A percentile compares a stretch with the other conserved stretches of the same genome.
These are phyloP conservation scores for Furcifer pardalis DNA, from an alignment of 2,797 vertebrate genomes.

Conservation along the genomic window DNA sequence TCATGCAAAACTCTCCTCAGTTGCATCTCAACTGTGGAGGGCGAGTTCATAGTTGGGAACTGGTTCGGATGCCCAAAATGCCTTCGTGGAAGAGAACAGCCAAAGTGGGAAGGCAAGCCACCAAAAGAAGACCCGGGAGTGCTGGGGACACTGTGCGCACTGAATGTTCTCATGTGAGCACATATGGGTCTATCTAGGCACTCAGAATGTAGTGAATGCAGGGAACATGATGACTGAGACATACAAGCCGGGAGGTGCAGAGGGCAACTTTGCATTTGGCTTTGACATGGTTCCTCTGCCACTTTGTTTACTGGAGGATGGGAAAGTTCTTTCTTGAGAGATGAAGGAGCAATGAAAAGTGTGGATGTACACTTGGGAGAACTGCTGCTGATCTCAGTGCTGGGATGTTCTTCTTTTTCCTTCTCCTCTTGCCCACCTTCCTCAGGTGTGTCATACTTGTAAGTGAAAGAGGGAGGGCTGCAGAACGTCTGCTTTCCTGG, in stretches of 20 bases:
- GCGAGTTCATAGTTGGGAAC: slow-evolving; percentile 63
- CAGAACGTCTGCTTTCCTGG: slow-evolving; percentile 81
- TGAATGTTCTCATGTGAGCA: slow-evolving; percentile 79
- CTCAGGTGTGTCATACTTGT: slow-evolving; percentile 78
- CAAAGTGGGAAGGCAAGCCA: slow-evolving; percentile 63
- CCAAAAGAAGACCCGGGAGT: slow-evolving; percentile 69
- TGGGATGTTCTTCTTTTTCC: slow-evolving; percentile 46
- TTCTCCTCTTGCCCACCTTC: slow-evolving; percentile 56
- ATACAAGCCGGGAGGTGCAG: slow-evolving; percentile 71
- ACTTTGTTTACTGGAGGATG: slow-evolving; percentile 39
- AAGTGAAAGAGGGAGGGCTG: slow-evolving; percentile 85
- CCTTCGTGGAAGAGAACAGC: slow-evolving; percentile 70
- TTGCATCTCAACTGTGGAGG: slow-evolving; percentile 91
- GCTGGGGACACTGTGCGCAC: slow-evolving; percentile 88
- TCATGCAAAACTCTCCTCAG: slow-evolving; percentile 91
- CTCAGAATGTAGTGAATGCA: slow-evolving; percentile 80
- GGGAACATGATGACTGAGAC: slow-evolving; percentile 81
- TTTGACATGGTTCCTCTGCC: slow-evolving; percentile 60
- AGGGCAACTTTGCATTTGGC: slow-evolving; percentile 67
- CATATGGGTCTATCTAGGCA: slow-evolving; percentile 78
- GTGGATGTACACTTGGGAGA: slow-evolving; percentile 77
- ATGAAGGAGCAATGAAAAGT: slow-evolving; percentile 76
- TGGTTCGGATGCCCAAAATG: slow-evolving; percentile 64
- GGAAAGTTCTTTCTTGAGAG: slow-evolving; percentile 62
- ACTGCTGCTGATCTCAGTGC: slow-evolving; percentile 25